These are phyloP conservation scores for Macrosteles quadrilineatus DNA, from an alignment of 1,140 invertebrate species.

Conservation along the genomic window DNA sequence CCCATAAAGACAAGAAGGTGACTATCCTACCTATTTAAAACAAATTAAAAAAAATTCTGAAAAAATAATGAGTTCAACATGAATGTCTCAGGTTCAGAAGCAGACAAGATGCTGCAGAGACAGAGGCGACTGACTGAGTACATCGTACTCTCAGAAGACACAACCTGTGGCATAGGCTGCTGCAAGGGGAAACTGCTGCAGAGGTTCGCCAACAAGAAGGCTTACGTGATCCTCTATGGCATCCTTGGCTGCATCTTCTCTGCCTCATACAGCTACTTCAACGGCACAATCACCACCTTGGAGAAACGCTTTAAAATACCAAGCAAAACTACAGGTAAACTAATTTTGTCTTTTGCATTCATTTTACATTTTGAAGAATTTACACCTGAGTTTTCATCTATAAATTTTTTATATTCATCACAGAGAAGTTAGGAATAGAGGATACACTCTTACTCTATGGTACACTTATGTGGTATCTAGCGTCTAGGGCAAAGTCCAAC, in stretches of 20 bases:
- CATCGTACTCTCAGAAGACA: conserved; percentile 60
- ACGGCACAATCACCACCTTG: conserved; percentile 75
- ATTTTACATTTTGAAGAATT: too few relatives aligned
- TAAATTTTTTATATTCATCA: too few relatives aligned
- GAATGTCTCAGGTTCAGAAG: not conserved
- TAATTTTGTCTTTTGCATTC: too few relatives aligned
- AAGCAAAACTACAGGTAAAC: conserved; percentile 70
- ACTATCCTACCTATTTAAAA: too few relatives aligned
- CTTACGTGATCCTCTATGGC: conserved; percentile 72
- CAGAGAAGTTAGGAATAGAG: too few relatives aligned
- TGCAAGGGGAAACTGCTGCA: conserved; percentile 59
- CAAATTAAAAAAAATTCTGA: too few relatives aligned
- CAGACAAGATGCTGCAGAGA: not conserved
- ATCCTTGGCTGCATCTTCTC: conserved; percentile 70
- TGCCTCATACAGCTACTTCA: conserved; percentile 75
- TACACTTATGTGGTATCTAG: too few relatives aligned
- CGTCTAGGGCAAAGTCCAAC: too few relatives aligned
- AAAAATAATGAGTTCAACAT: too few relatives aligned
- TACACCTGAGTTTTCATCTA: too few relatives aligned
- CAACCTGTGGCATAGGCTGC: conserved; percentile 63
- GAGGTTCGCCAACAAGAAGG: conserved; percentile 72
- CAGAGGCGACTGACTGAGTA: conserved; percentile 24
- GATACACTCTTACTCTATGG: too few relatives aligned
- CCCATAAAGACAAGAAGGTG: too few relatives aligned
- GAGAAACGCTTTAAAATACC: conserved; percentile 81